phyloP scores from a whole-genome alignment of 2,113 vertebrate genomes.

The Prinia subflava region DNA sequence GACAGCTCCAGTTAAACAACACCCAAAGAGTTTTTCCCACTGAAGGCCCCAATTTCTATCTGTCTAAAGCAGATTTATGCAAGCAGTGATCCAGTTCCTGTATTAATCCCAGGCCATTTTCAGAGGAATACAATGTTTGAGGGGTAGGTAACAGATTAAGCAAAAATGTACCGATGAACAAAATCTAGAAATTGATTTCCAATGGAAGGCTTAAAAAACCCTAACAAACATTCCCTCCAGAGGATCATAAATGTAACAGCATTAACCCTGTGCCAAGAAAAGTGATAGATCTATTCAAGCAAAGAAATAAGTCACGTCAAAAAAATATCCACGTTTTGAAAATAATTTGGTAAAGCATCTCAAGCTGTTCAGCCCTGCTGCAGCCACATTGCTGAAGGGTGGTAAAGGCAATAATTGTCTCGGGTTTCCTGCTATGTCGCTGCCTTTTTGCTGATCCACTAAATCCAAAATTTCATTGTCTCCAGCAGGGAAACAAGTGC shows the following conservation, averaged over 20 bases:
- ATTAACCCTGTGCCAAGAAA: not conserved
- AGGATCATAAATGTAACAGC: not conserved
- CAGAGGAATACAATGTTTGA: not conserved
- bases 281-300: slow-evolving; percentile 15
- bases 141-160: not conserved
- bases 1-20: not conserved
- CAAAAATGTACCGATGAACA: not conserved
- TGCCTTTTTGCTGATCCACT: not conserved
- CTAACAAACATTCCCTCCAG: not conserved
- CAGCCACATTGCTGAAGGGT: not conserved
- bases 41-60: not conserved
- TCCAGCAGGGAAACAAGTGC: not conserved
- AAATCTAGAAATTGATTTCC: not conserved
- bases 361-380: slow-evolving; percentile 15
- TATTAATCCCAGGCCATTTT: not conserved
- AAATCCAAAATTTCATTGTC: slow-evolving; percentile 4
- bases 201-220: not conserved
- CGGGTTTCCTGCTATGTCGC: not conserved
- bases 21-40: not conserved
- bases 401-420: slow-evolving; percentile 12
- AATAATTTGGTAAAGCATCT: slow-evolving; percentile 23
- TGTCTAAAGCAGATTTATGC: not conserved
- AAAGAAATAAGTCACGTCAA: slow-evolving; percentile 13
- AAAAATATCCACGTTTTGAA: slow-evolving; percentile 18
- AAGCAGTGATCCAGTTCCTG: not conserved